Evolutionary conservation across 1,140 invertebrate genomes (phyloP), one percentile per base, ranked within the genome.

Genomic region (Agrypnia vestita): DNA sequence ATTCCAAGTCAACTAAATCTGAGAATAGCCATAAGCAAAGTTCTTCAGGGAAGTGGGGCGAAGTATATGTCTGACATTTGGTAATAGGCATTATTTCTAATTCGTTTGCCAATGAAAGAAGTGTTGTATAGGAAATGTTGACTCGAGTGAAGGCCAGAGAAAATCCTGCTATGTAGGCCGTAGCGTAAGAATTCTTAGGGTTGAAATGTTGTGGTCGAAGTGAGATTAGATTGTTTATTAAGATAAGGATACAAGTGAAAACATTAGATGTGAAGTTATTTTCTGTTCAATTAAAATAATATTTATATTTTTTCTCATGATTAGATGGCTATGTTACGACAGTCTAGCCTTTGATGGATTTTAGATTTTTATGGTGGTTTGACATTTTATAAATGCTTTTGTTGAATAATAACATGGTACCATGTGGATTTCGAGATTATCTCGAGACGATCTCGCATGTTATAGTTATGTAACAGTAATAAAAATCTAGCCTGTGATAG

Each of bases 11-110:
- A 15, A 74, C 17, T 67, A 56, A 74, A 47, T 43, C 53, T 17
- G 72, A 73, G 19, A 56, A 9, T n/a, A 55, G 53, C 67, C 64
- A 56, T 12, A 64, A 78, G 43, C 69, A 73, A 25, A 79, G 56
- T 44, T 69, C 72, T 12, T 64, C 78, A 17, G 78, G 78, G 10
- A 80, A 80, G 61, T 80, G 78, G 78, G 78, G 78, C 19, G 78
- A 80, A 56, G 78, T 80, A 9, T 80, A 80, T 69, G 78, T 80
- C 8, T 80, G 71, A 79, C 8, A 47, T 21, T 51, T 7, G 3
- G 6, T 19, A 25, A 43, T 49, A 35, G 17, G 15, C 11, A 43
- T 19, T 12, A 25, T 59, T 17, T 59, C 49, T 47, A 62, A 56
- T 47, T 62, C 51, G 67, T 15, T 71, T 49, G 46, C 47, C 44